Evolutionary conservation across 2,888 invertebrate species (phyloP), one percentile per base, ranked within the genome.

Genomic region (Slavum lentiscoides): DNA sequence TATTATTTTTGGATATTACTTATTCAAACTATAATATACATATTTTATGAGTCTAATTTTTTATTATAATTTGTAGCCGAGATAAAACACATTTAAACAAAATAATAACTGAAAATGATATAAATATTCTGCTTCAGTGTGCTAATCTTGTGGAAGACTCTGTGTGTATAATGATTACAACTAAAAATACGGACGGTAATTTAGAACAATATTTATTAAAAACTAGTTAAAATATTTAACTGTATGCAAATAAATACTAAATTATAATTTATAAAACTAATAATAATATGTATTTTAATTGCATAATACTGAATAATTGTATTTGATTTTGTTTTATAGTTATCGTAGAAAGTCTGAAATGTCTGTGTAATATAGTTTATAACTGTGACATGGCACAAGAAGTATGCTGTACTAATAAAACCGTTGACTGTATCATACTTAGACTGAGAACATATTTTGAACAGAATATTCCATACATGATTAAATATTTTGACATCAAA

Each of bases 401-500:
- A 66, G 87, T 90, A 82, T 91, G 91, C 84, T 87, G 88, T 58
- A 87, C 88, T 84, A 91, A 89, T 89, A 91, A 88, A 84, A 90
- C 89, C 86, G 89, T 93, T 11, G 91, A 93, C 83, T 92, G 92
- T 53, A 89, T 96, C 66, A 88, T 93, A 1, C 90, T 92, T 83
- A 90, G 94, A 74, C 88, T 95, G 75, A 89, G 91, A 84, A 90
- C 89, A 15, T 92, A 92, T 85, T 90, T 89, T 82, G 90, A 92
- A 83, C 89, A 90, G 82, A 88, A 89, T 58, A 88, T 91, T 76
- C 90, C 91, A 59, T 89, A 91, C 85, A 91, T 93, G 81, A 89
- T 96, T 23, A 93, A 93, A 89, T 90, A 92, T 84, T 97, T 93
- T 88, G 95, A 97, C 85, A 92, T 95, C 90, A 93, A 94, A 86